Base-by-base conservation (phyloP, 2,797 vertebrate species). In the Danio jaintianensis region DNA sequence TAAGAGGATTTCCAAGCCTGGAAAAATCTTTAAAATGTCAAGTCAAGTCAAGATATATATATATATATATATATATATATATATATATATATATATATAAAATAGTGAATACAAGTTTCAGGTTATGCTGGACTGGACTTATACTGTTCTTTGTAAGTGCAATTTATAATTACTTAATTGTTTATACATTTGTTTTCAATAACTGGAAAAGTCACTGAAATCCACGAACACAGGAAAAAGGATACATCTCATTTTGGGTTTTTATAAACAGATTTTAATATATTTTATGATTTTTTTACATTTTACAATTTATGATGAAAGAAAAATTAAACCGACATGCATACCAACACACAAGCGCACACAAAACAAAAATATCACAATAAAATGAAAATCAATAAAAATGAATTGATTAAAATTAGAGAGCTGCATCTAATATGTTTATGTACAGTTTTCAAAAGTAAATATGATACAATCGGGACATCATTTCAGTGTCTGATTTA, bases 221-320 rank as follows among this genome's bases (percentile, higher is more conserved):
- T 22, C 1, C 7, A 59, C 16, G 16, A 56, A 16, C 1, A 53
- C 67, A 48, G 90, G 70, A 91, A 75, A 88, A 80, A 86, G 84
- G 45, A 53, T 18, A 82, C 84, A 75, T 13, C 18, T 9, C 40
- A 52, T 55, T 75, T 62, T 78, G 83, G 80, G 84, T 43, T 80
- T 90, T 77, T 86, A 88, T 81, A 62, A 90, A 93, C 89, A 93
- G 92, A 93, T 91, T 90, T 83, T 89, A 85, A 90, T 88, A 89
- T 91, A 90, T 91, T 94, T 93, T 80, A 77, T 68, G 87, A 79
- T 82, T 83, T 83, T 86, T 96, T 96, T 94, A 93, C 93, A 94
- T 93, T 92, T 91, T 92, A 93, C 90, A 95, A 94, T 92, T 95
- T 92, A 90, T 85, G 84, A 80, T 75, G 81, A 71, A 88, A 89